Evolutionary conservation across 2,797 vertebrate species (phyloP).

Genomic region (Sardinella longiceps): DNA sequence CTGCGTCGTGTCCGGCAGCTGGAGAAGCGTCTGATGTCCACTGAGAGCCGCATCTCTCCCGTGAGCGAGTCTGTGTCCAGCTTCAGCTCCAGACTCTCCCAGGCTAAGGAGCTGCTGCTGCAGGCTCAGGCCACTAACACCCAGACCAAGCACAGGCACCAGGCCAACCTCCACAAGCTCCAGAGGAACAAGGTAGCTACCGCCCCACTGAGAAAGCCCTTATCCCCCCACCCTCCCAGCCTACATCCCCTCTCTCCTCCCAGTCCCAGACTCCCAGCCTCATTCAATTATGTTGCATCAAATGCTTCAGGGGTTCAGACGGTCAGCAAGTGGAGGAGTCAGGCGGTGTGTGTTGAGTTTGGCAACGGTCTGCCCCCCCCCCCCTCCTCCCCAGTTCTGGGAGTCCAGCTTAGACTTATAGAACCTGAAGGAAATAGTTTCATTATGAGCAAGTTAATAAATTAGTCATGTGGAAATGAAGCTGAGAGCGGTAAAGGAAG

Average conservation of each 20-base stretch:
- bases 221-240: neutral
- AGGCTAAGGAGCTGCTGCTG: constrained; percentile 77
- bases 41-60: constrained; percentile 75
- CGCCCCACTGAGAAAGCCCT: neutral
- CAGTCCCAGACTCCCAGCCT: constrained; percentile 21
- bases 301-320: constrained; percentile 11
- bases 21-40: constrained; percentile 80
- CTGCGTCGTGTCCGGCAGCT: constrained; percentile 70
- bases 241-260: constrained; percentile 7
- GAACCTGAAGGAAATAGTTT: neutral
- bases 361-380: neutral
- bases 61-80: constrained; percentile 78
- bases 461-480: neutral
- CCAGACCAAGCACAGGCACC: constrained; percentile 77
- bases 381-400: neutral
- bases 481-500: neutral
- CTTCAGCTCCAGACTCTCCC: constrained; percentile 76
- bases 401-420: neutral
- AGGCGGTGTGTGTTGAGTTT: neutral
- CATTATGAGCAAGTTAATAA: constrained; percentile 1
- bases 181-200: constrained; percentile 84
- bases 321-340: neutral
- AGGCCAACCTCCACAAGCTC: constrained; percentile 74
- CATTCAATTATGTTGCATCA: constrained; percentile 18
- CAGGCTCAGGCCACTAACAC: constrained; percentile 68